A percentile compares a stretch with the other conserved stretches of the same genome.
Evolutionary conservation across 2,113 vertebrate genomes (phyloP).

Genomic region (Fregata magnificens): DNA sequence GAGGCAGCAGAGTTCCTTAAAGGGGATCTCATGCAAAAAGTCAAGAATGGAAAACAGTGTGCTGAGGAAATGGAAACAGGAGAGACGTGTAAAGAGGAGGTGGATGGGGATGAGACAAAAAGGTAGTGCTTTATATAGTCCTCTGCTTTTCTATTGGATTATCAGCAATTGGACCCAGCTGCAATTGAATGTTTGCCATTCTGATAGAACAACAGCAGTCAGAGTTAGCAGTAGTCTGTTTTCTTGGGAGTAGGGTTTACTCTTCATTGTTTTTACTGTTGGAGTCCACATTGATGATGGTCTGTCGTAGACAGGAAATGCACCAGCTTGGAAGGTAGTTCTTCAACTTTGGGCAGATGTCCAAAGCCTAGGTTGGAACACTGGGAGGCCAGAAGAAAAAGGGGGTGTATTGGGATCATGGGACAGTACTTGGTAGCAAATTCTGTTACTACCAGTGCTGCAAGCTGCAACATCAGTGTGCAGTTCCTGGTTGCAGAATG

Average conservation of each 20-base stretch:
- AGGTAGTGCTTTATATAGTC: conserved; percentile 25
- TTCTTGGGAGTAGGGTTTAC: not conserved
- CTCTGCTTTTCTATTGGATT: not conserved
- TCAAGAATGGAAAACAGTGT: conserved; percentile 65
- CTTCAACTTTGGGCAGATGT: not conserved
- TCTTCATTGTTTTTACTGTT: not conserved
- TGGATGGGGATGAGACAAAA: conserved; percentile 61
- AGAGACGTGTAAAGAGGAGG: not conserved
- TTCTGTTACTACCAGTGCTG: not conserved
- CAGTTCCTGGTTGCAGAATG: not conserved
- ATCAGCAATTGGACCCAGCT: not conserved
- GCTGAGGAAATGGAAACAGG: conserved; percentile 59
- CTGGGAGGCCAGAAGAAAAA: not conserved
- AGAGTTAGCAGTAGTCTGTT: not conserved
- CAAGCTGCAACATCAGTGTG: not conserved
- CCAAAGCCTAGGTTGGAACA: not conserved
- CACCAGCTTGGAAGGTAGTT: not conserved
- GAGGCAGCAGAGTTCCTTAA: conserved; percentile 84
- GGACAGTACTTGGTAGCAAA: not conserved
- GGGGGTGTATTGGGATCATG: not conserved
- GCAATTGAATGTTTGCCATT: not conserved
- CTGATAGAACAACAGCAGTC: not conserved
- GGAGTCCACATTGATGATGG: not conserved
- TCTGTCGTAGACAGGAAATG: not conserved
- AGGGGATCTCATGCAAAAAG: conserved; percentile 67